Base-by-base conservation (phyloP, 2,113 vertebrate species). In the Takifugu bimaculatus region DNA sequence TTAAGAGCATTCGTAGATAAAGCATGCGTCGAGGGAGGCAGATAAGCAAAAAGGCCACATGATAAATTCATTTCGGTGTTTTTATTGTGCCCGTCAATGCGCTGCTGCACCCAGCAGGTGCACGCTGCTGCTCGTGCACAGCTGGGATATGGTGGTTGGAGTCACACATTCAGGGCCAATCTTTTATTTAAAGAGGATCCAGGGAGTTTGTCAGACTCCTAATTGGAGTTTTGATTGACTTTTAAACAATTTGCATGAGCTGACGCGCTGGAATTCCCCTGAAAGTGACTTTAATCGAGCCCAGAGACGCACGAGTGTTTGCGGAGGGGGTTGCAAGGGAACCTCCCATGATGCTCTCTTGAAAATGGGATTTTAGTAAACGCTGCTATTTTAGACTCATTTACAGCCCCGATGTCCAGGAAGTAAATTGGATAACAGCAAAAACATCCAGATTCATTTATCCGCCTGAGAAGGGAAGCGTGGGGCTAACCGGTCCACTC, bases 321-420 rank as follows among this genome's bases (percentile, higher is more conserved):
- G 51, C 51, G 11, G 26, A 28, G 50, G 12, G 26, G 14, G 28
- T 29, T 15, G 51, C 13, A 13, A 52, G 51, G 27, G 6, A 13
- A 63, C 52, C 53, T 65, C 54, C 58, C 62, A 28, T 65, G 75
- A 69, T 63, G 59, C 63, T 51, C 68, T 73, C 53, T 65, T 58
- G 68, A 81, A 20, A 84, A 72, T 73, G 62, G 50, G 60, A 73
- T 81, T 80, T 75, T 57, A 74, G 52, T 77, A 77, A 78, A 78
- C 26, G 43, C 72, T 66, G 67, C 75, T 74, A 79, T 81, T 87
- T 83, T 74, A 60, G 63, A 73, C 54, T 59, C 62, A 64, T 77
- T 72, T 70, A 64, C 67, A 70, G 59, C 57, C 62, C 55, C 60
- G 69, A 65, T 42, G 71, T 54, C 59, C 66, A 77, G 74, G 61